Evolutionary conservation across 1,140 invertebrate species (phyloP), one percentile per base, ranked within the genome.

Genomic region (Plectrocnemia conspersa): DNA sequence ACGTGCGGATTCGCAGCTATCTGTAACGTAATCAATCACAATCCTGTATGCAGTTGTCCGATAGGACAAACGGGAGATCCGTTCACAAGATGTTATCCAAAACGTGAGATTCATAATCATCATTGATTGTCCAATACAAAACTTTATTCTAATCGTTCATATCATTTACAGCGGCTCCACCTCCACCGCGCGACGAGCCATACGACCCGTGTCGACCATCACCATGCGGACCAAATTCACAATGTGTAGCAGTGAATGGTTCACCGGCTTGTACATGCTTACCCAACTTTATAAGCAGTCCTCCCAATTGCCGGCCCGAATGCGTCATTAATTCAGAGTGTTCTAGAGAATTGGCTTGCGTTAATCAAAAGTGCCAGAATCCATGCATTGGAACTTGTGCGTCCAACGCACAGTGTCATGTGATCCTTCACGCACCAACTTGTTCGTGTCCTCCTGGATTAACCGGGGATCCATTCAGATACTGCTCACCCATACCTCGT

Each of bases 1-100:
- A 79, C 80, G 16, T 87, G 85, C 66, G 86, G 85, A 5, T 68
- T 82, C 22, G 77, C 76, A 61, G 79, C 86, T 2, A 69, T 77
- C 50, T 89, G 86, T 66, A 75, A 81, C 69, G 82, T 88, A 25
- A 77, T 85, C 10, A 85, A 84, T 67, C 87, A 91, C 63, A 86
- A 82, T 71, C 86, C 87, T 1, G 81, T 88, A 40, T 90, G 86
- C 69, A 82, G 76, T 52, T 90, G 87, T 69, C 77, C 78, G 23
- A 48, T 72, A 11, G 75, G 73, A 13, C 79, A 79, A 52, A 85
- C 81, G 42, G 87, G 87, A 46, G 85, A 89, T 79, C 84, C 85
- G 13, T 87, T 87, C 61, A 67, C 79, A 2, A 76, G 82, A 67
- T 89, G 85, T 65, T 77, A 74, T 65, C 63, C 61, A 48, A 67